Conservation (phyloP, 2,888 invertebrate species). For the Polyploca ridens region DNA sequence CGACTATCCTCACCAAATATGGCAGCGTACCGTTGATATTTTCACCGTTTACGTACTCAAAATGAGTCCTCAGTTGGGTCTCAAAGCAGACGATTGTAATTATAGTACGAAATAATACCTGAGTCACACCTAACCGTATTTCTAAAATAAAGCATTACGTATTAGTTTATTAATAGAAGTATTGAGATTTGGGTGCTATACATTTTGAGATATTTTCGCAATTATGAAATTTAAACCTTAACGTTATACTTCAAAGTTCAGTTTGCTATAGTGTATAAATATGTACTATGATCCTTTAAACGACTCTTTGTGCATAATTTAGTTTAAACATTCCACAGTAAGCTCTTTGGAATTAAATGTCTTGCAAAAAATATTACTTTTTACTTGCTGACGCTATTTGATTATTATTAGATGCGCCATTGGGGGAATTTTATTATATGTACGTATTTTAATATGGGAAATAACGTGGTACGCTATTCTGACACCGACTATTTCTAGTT, state of each 20-base stretch:
- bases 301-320: not conserved
- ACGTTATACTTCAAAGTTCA: not conserved
- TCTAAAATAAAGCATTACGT: not conserved
- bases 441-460: not conserved
- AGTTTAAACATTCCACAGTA: not conserved
- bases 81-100: not conserved
- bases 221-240: not conserved
- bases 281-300: not conserved
- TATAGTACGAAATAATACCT: not conserved
- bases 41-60: constrained; percentile 59
- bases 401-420: not conserved
- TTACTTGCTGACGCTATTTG: not conserved
- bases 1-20: constrained; percentile 65
- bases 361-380: not conserved
- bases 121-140: not conserved
- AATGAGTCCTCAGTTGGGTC: constrained; percentile 9
- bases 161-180: not conserved
- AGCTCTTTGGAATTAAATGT: not conserved
- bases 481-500: not conserved
- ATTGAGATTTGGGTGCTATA: not conserved
- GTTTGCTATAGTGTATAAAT: not conserved
- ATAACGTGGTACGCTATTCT: not conserved
- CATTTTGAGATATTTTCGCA: not conserved
- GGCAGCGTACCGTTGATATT: constrained; percentile 48
- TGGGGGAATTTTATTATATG: constrained; percentile 1